A percentile compares a stretch with the other conserved stretches of the same genome.
phyloP scores from a whole-genome alignment of 2,113 vertebrate species.

The Gopherus flavomarginatus region DNA sequence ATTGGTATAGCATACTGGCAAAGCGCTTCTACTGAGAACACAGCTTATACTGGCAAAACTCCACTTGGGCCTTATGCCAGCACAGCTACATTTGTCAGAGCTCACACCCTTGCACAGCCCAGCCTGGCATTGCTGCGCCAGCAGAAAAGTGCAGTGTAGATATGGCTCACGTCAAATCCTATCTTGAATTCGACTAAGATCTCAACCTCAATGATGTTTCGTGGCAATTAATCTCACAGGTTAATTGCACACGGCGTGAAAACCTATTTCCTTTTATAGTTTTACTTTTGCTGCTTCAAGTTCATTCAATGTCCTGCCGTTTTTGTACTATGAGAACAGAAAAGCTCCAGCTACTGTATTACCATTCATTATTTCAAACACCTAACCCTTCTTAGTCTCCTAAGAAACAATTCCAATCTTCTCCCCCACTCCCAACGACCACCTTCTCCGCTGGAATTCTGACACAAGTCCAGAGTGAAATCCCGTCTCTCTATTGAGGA shows the following conservation, averaged over 20 bases:
- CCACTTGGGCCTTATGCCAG: not conserved
- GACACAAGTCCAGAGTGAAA: not conserved
- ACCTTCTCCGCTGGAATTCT: accelerated
- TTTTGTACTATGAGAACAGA: not conserved
- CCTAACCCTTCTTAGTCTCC: not conserved
- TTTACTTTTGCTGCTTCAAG: not conserved
- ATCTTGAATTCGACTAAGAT: not conserved
- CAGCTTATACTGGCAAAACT: not conserved
- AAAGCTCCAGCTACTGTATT: not conserved
- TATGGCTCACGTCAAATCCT: not conserved
- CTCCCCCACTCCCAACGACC: not conserved
- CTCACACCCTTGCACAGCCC: not conserved
- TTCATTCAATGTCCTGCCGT: not conserved
- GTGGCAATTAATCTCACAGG: not conserved
- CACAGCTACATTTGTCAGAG: not conserved
- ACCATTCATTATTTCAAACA: not conserved
- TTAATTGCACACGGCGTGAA: not conserved
- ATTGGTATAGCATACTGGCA: not conserved
- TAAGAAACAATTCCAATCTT: not conserved
- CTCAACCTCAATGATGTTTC: not conserved
- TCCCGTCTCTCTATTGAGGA: not conserved
- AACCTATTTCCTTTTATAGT: not conserved
- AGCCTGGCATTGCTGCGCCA: not conserved
- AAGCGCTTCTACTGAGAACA: not conserved
- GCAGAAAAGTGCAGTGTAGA: not conserved